A percentile compares a stretch with the other conserved stretches of the same genome.
These are phyloP conservation scores for Neomorphus geoffroyi DNA, from an alignment of 2,797 vertebrate species.

Conservation along the genomic window DNA sequence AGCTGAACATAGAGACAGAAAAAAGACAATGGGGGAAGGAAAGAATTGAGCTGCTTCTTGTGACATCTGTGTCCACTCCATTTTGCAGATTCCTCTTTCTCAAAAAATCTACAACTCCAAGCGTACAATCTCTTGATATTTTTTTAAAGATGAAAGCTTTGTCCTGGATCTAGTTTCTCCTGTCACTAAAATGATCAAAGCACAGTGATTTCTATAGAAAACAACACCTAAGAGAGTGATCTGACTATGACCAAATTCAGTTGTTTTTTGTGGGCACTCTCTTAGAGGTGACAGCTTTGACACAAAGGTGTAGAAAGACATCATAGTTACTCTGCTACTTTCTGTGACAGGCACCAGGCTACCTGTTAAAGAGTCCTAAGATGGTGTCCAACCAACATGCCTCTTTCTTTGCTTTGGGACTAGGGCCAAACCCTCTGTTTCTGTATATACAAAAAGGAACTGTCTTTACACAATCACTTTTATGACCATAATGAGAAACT, in stretches of 20 bases:
- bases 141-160: not conserved
- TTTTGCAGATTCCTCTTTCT: not conserved
- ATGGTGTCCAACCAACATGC: not conserved
- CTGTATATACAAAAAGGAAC: not conserved
- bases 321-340: not conserved
- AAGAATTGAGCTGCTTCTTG: not conserved
- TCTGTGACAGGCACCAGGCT: not conserved
- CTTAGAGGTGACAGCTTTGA: not conserved
- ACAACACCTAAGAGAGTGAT: not conserved
- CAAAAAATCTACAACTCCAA: not conserved
- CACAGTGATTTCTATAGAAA: not conserved
- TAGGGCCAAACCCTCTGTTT: not conserved
- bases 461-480: not conserved
- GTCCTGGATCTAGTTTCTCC: not conserved
- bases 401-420: not conserved
- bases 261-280: not conserved
- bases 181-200: not conserved
- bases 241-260: not conserved
- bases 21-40: not conserved
- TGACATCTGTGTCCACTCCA: not conserved
- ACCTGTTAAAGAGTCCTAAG: not conserved
- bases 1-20: not conserved
- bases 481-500: not conserved
- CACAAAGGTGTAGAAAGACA: not conserved
- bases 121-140: not conserved